Base-by-base conservation (phyloP, 2,113 vertebrate species). In the Philantomba maxwellii region DNA sequence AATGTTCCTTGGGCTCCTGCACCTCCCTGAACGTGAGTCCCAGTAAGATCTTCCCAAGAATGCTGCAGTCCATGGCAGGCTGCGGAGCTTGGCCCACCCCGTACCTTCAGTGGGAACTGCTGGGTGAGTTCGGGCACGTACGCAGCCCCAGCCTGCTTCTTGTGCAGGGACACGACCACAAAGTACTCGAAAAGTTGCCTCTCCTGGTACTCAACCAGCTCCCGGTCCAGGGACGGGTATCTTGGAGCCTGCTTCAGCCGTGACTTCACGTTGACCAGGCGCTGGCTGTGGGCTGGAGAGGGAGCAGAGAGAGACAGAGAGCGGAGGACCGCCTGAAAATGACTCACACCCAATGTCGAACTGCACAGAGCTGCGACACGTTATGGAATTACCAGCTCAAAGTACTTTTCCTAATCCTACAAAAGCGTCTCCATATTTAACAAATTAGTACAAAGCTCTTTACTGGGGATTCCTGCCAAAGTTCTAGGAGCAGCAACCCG, bases 131-230 rank as follows among this genome's bases (percentile, higher is more conserved):
- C 99, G 0, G 99, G 99, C 96, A 99, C 94, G 6, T 99, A 99
- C 0, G 99, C 98, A 25, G 99, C 98, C 60, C 99, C 99, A 0
- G 99, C 99, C 97, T 99, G 99, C 97, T 99, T 99, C 98, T 99
- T 99, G 97, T 99, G 99, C 90, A 99, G 98, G 0, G 99, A 99
- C 94, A 99, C 99, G 13, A 99, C 99, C 0, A 99, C 99, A 0
- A 99, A 99, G 96, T 99, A 99, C 98, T 99, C 99, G 80, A 99
- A 99, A 80, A 99, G 99, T 97, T 99, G 99, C 96, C 99, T 99
- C 98, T 99, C 99, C 97, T 99, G 99, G 62, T 99, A 98, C 36
- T 99, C 99, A 0, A 99, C 97, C 83, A 99, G 98, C 94, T 99
- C 99, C 75, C 99, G 98, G 98, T 99, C 99, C 94, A 99, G 89